phyloP scores from a whole-genome alignment of 2,113 vertebrate species.

The Phainopepla nitens region DNA sequence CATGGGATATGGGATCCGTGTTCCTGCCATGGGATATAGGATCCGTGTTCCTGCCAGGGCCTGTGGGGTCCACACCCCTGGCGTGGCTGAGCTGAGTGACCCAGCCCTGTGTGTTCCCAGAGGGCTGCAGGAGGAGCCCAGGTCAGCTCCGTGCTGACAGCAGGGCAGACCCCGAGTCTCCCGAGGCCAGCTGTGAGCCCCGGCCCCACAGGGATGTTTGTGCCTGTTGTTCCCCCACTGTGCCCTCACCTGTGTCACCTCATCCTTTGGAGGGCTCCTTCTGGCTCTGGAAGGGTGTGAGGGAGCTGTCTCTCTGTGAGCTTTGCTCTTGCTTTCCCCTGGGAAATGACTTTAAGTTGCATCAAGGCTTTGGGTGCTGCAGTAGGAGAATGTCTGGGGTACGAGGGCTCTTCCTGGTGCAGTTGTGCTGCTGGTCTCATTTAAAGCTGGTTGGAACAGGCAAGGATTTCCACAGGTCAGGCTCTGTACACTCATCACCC shows the following conservation, averaged over 20 bases:
- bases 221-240: neutral
- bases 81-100: neutral
- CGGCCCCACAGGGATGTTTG: neutral
- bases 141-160: neutral
- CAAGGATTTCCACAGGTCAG: fast-evolving
- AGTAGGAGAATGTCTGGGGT: neutral
- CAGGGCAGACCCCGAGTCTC: neutral
- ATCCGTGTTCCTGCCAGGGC: fast-evolving
- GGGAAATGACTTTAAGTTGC: neutral
- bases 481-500: fast-evolving
- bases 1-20: neutral
- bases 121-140: neutral
- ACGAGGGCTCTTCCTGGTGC: neutral
- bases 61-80: too few species aligned
- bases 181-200: neutral
- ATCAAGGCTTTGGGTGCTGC: neutral
- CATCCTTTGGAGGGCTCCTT: fast-evolving
- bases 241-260: neutral
- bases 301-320: fast-evolving
- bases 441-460: neutral
- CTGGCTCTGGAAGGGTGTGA: neutral
- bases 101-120: neutral
- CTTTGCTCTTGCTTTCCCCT: neutral
- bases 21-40: neutral
- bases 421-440: neutral